A percentile compares a stretch with the other conserved stretches of the same genome.
These are phyloP conservation scores for Galaxea fascicularis DNA, from an alignment of 92 coral and sea anemone genomes.

Conservation along the genomic window DNA sequence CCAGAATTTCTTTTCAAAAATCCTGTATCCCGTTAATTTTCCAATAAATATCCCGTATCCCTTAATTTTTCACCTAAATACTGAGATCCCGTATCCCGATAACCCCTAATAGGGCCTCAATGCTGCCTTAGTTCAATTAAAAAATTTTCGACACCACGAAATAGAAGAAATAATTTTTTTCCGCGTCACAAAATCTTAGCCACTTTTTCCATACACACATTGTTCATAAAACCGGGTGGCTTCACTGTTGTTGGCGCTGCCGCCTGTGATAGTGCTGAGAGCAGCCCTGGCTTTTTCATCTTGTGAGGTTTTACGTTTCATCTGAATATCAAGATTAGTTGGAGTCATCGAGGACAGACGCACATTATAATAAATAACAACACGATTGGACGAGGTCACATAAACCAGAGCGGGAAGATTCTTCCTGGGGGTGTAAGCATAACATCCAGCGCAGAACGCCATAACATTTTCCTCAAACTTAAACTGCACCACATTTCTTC, in stretches of 20 bases:
- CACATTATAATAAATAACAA: constrained; percentile 84
- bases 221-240: not conserved
- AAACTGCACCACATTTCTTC: constrained; percentile 86
- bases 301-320: constrained; percentile 6
- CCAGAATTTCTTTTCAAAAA: too few species aligned
- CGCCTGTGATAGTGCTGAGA: not conserved
- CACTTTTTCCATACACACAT: not conserved
- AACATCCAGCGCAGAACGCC: constrained; percentile 89
- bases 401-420: constrained; percentile 89
- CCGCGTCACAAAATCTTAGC: not conserved
- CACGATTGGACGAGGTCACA: constrained; percentile 87
- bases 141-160: too few species aligned
- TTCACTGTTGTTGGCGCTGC: not conserved
- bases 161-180: too few species aligned
- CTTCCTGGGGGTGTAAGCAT: constrained; percentile 63
- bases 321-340: constrained; percentile 53
- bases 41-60: too few species aligned
- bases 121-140: too few species aligned
- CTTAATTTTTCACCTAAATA: too few species aligned
- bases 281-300: not conserved
- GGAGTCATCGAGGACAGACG: constrained; percentile 71
- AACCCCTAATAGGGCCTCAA: too few species aligned
- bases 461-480: constrained; percentile 83
- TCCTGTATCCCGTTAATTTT: too few species aligned
- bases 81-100: too few species aligned